Percentiles rank a stretch among this genome's conserved stretches.
These are phyloP conservation scores for Spizella passerina DNA, from an alignment of 2,797 vertebrate species.

Conservation along the genomic window DNA sequence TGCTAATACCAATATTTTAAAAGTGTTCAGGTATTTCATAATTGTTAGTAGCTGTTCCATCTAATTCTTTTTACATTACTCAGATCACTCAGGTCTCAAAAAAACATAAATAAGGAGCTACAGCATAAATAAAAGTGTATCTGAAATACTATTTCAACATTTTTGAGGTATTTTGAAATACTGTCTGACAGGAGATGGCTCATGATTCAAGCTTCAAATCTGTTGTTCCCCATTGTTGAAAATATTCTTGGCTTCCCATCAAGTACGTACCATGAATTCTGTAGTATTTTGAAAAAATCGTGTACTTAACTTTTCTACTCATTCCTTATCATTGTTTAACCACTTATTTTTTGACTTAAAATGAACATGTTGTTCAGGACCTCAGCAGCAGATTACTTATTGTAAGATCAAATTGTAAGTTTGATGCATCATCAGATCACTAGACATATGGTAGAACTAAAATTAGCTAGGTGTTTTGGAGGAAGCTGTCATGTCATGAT, in stretches of 20 bases:
- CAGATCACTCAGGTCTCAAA: not conserved
- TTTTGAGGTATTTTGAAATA: not conserved
- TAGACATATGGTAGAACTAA: not conserved
- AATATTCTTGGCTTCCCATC: not conserved
- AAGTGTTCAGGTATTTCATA: not conserved
- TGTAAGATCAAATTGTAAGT: not conserved
- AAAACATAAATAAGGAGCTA: not conserved
- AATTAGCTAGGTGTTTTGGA: not conserved
- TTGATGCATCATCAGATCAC: not conserved
- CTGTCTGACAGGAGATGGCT: not conserved
- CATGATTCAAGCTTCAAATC: not conserved
- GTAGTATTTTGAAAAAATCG: not conserved
- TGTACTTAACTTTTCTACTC: not conserved
- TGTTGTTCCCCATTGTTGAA: not conserved
- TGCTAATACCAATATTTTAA: not conserved
- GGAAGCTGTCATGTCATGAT: not conserved
- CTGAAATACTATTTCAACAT: not conserved
- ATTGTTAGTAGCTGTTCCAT: not conserved
- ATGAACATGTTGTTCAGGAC: not conserved
- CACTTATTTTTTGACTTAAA: not conserved
- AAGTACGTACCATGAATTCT: not conserved
- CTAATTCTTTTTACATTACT: not conserved
- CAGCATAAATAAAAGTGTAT: not conserved
- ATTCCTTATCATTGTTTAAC: not conserved
- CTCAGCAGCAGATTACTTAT: not conserved